Evolutionary conservation across 2,888 invertebrate species (phyloP), one percentile per base, ranked within the genome.

Genomic region (Iphiclides podalirius): DNA sequence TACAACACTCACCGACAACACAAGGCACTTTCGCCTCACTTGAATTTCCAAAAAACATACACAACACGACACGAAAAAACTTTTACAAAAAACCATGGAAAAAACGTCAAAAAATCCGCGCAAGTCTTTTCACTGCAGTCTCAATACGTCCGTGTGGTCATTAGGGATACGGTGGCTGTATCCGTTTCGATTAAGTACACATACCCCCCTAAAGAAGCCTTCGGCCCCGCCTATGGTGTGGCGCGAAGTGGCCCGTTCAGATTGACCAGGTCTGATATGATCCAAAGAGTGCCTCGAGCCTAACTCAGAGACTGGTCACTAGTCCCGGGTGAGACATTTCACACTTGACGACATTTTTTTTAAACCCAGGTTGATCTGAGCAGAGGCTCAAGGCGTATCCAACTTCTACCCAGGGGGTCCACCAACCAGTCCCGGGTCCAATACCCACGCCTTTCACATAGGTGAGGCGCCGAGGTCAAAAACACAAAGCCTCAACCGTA

Each of bases 91-190:
- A 79, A 77, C 72, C 63, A 76, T 72, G 55, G 72, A 78, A 83
- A 83, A 84, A 83, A 75, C 65, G 64, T 79, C 83, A 79, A 83
- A 85, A 85, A 86, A 80, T 79, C 75, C 83, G 76, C 82, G 78
- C 82, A 81, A 85, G 85, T 82, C 84, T 84, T 84, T 84, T 79
- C 66, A 68, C 82, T 83, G 83, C 83, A 85, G 86, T 86, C 86
- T 83, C 78, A 79, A 64, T 70, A 70, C 73, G 72, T 79, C 75
- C 76, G 83, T 79, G 85, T 79, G 85, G 82, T 80, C 81, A 74
- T 73, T 81, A 75, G 79, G 83, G 85, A 82, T 79, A 83, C 79
- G 78, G 67, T 68, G 70, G 67, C 77, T 69, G 63, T 61, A 55
- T 59, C 65, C 59, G 54, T 53, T 34, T 39, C 52, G 20, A 3